Percentiles rank a stretch among this genome's conserved stretches.
phyloP scores from a whole-genome alignment of 2,888 invertebrate genomes.

The Argynnis bischoffii region DNA sequence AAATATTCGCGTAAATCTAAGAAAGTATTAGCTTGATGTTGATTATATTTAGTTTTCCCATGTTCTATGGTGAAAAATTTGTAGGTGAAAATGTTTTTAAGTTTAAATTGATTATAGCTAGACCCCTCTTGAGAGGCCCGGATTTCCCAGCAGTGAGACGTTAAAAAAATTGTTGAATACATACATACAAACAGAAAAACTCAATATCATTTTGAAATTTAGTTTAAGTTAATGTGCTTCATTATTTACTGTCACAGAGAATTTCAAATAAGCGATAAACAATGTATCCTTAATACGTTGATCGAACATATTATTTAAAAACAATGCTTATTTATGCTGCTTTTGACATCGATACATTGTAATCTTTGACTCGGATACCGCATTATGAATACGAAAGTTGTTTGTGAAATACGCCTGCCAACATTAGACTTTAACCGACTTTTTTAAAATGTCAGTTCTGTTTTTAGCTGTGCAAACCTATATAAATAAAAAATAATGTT shows the following conservation, averaged over 20 bases:
- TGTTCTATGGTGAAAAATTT: too few relatives aligned
- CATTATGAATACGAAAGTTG: slow-evolving; percentile 5
- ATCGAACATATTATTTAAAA: slow-evolving; percentile 12
- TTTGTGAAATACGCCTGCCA: not conserved
- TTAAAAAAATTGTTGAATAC: too few relatives aligned
- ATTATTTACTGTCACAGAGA: not conserved
- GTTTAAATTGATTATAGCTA: too few relatives aligned
- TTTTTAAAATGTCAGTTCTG: not conserved
- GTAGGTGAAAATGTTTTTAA: too few relatives aligned
- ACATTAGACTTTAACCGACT: not conserved
- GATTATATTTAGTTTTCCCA: too few relatives aligned
- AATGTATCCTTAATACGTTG: not conserved
- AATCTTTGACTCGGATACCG: slow-evolving; percentile 37
- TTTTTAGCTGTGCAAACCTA: not conserved
- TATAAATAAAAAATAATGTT: too few relatives aligned
- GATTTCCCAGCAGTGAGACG: too few relatives aligned
- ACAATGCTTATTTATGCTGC: slow-evolving; percentile 42
- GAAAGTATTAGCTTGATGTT: too few relatives aligned
- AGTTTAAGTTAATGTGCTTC: not conserved
- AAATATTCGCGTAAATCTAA: too few relatives aligned
- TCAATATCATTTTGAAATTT: not conserved
- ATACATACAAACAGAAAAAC: too few relatives aligned
- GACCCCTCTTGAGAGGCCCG: too few relatives aligned
- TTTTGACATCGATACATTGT: slow-evolving; percentile 44
- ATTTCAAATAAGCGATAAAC: slow-evolving; percentile 1